Conservation (phyloP, 2,888 invertebrate genomes). For the Chrysolina haemoptera region DNA sequence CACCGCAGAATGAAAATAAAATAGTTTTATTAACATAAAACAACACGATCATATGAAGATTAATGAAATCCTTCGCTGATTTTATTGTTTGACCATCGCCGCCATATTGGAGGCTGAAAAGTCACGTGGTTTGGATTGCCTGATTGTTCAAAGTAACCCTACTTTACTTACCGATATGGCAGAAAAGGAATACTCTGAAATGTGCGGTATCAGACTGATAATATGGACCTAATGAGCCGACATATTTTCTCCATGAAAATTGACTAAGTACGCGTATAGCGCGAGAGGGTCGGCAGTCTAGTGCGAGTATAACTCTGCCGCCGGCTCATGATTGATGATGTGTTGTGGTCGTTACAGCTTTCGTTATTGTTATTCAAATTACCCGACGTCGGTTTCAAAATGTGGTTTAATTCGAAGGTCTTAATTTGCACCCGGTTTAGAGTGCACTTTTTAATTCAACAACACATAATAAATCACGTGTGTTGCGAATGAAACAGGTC, state of each 20-base stretch:
- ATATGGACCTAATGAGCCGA: neutral
- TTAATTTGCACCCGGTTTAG: conserved; percentile 9
- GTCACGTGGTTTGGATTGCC: too few relatives aligned
- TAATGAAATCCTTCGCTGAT: too few relatives aligned
- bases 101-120: too few relatives aligned
- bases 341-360: conserved; percentile 21
- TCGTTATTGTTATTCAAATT: conserved; percentile 23
- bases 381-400: conserved; percentile 8
- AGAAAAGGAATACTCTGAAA: too few relatives aligned
- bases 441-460: conserved; percentile 15
- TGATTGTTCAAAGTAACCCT: too few relatives aligned
- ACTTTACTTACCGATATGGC: too few relatives aligned
- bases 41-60: too few relatives aligned
- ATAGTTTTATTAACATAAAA: too few relatives aligned
- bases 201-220: neutral
- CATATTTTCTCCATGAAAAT: neutral
- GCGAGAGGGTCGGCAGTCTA: neutral
- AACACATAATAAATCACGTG: conserved; percentile 11
- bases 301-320: neutral
- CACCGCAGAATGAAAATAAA: too few relatives aligned
- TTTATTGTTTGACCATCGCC: too few relatives aligned
- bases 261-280: neutral
- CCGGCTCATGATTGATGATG: conserved; percentile 8
- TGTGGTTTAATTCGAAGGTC: conserved; percentile 15
- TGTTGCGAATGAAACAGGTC: too few relatives aligned